Evolutionary conservation across 92 coral and sea anemone species (phyloP).

Genomic region (Epizoanthus ramosus): DNA sequence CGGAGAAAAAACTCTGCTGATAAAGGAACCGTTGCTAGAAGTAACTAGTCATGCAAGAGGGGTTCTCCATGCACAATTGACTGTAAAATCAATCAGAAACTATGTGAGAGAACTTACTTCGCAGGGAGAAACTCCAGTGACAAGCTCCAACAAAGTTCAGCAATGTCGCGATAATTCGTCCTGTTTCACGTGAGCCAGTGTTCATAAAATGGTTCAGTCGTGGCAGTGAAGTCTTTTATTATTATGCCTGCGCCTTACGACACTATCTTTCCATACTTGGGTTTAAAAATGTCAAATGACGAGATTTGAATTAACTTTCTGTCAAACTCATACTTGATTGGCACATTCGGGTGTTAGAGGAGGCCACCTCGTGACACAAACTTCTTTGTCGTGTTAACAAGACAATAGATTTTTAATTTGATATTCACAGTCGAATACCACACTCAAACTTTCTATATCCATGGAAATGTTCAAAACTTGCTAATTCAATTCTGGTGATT

Average conservation of each 20-base stretch:
- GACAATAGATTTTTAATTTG: constrained; percentile 59
- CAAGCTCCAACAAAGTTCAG: background rate
- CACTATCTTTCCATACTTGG: constrained; percentile 55
- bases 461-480: constrained; percentile 64
- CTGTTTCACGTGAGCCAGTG: too few species aligned
- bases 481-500: constrained; percentile 35
- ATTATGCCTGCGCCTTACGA: constrained; percentile 60
- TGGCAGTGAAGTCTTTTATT: constrained; percentile 19
- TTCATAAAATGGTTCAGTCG: background rate
- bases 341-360: constrained; percentile 52
- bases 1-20: constrained; percentile 29
- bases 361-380: constrained; percentile 52
- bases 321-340: constrained; percentile 69
- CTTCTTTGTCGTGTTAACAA: constrained; percentile 46
- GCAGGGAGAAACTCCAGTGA: constrained; percentile 15
- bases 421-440: constrained; percentile 66
- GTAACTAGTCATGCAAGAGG: constrained; percentile 62
- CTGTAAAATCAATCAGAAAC: constrained; percentile 49
- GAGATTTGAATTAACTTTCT: constrained; percentile 46
- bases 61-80: constrained; percentile 48
- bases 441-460: constrained; percentile 73
- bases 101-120: constrained; percentile 32
- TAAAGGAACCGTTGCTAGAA: constrained; percentile 74
- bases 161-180: background rate
- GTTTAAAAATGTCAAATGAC: constrained; percentile 55